phyloP scores from a whole-genome alignment of 2,888 invertebrate species.

The Drosophila stalkeri region DNA sequence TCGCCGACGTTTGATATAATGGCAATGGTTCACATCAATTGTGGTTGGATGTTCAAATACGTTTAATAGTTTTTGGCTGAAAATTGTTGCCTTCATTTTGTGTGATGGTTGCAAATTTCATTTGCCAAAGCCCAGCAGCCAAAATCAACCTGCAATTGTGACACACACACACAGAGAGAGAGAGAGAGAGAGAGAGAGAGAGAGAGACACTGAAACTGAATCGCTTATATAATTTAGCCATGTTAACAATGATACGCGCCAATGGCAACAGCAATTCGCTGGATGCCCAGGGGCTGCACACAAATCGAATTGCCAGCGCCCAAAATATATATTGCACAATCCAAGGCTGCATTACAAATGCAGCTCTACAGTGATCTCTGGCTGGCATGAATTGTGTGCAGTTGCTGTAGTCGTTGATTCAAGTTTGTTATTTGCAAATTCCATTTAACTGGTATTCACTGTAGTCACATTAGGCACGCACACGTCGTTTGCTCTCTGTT shows the following conservation, averaged over 20 bases:
- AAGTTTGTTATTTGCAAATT: no score
- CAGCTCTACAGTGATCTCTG: constrained; percentile 32
- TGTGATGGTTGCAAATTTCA: constrained; percentile 39
- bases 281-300: constrained; percentile 19
- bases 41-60: background rate
- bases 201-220: constrained; percentile 10
- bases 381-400: background rate
- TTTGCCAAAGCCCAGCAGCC: constrained; percentile 21
- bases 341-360: constrained; percentile 57
- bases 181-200: background rate
- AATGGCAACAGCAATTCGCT: constrained; percentile 14
- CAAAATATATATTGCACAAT: constrained; percentile 56
- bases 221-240: constrained; percentile 64
- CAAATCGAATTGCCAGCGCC: constrained; percentile 64
- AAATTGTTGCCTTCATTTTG: constrained; percentile 22
- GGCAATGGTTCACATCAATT: background rate
- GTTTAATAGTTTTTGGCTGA: constrained; percentile 14
- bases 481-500: constrained; percentile 41
- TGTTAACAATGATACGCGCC: constrained; percentile 63
- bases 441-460: constrained; percentile 24
- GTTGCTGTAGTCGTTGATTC: no score
- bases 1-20: background rate
- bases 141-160: constrained; percentile 52
- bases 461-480: constrained; percentile 29
- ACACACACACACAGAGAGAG: background rate